Evolutionary conservation across 2,888 invertebrate species (phyloP).

Genomic region (Euproctis similis): DNA sequence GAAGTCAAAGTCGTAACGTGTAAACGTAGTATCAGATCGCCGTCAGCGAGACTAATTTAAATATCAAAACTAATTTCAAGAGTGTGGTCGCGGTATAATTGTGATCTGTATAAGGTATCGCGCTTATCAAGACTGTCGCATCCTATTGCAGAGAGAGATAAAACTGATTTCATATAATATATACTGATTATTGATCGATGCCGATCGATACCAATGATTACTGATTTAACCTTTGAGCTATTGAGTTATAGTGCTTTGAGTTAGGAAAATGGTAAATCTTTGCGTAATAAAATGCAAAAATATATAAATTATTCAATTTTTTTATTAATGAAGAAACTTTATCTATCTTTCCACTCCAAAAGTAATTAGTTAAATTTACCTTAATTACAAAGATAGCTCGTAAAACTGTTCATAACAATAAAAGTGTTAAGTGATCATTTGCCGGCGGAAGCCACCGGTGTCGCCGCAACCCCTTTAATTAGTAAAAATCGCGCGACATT

Average conservation of each 20-base stretch:
- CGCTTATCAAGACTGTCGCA: conserved; percentile 6
- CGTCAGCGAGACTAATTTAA: conserved; percentile 59
- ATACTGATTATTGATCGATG: too few relatives aligned
- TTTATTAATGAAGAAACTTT: too few relatives aligned
- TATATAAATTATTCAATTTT: too few relatives aligned
- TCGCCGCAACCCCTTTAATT: conserved; percentile 49
- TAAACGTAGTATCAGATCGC: conserved; percentile 22
- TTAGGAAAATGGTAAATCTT: too few relatives aligned
- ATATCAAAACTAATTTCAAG: conserved; percentile 71
- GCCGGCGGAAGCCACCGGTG: conserved; percentile 11
- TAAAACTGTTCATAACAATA: conserved; percentile 15
- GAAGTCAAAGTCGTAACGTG: too few relatives aligned
- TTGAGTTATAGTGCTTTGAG: too few relatives aligned
- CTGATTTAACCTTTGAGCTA: too few relatives aligned
- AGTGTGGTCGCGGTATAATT: conserved; percentile 61
- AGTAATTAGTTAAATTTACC: conserved; percentile 10
- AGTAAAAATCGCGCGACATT: conserved; percentile 71
- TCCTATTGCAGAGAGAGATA: too few relatives aligned
- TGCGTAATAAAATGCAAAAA: too few relatives aligned
- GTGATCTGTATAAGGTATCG: conserved; percentile 47
- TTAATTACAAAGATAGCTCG: conserved; percentile 10
- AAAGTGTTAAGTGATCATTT: conserved; percentile 15
- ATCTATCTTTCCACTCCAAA: too few relatives aligned
- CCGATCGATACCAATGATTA: too few relatives aligned
- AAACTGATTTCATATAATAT: too few relatives aligned